A percentile compares a stretch with the other conserved stretches of the same genome.
phyloP scores from a whole-genome alignment of 2,797 vertebrate genomes.

The Artibeus lituratus region DNA sequence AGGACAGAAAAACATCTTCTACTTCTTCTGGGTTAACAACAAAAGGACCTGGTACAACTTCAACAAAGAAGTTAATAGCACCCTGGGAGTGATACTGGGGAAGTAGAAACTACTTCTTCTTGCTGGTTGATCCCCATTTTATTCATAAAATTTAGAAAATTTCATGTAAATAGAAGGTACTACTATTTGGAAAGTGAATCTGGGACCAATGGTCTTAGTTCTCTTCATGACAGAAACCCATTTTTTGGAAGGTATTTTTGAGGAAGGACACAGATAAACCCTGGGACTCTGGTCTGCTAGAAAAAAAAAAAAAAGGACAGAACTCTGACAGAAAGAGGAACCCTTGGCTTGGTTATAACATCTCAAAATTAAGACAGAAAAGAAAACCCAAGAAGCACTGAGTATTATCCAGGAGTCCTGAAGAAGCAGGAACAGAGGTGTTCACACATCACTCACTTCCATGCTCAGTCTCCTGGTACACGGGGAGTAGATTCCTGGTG shows the following conservation, averaged over 20 bases:
- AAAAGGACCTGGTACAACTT: neutral
- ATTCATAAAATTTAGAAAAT: neutral
- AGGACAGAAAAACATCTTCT: neutral
- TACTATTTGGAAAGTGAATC: neutral
- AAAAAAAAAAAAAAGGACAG: neutral
- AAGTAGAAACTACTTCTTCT: neutral
- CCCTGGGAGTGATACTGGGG: neutral
- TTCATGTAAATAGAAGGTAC: neutral
- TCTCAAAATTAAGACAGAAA: neutral
- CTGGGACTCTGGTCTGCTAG: neutral
- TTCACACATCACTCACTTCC: constrained; percentile 80
- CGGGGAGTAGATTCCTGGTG: constrained; percentile 84
- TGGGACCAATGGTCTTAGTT: neutral
- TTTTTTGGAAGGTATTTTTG: constrained; percentile 24
- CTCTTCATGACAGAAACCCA: neutral
- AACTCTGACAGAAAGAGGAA: neutral
- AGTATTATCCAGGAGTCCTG: neutral
- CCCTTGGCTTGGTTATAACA: neutral
- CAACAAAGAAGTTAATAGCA: neutral
- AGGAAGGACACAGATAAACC: neutral
- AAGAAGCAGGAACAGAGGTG: neutral
- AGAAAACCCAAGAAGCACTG: neutral
- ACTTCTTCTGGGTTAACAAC: neutral
- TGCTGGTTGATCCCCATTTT: neutral
- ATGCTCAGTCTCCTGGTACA: constrained; percentile 77